Conservation (phyloP, 2,113 vertebrate genomes). For the Microtus ochrogaster region DNA sequence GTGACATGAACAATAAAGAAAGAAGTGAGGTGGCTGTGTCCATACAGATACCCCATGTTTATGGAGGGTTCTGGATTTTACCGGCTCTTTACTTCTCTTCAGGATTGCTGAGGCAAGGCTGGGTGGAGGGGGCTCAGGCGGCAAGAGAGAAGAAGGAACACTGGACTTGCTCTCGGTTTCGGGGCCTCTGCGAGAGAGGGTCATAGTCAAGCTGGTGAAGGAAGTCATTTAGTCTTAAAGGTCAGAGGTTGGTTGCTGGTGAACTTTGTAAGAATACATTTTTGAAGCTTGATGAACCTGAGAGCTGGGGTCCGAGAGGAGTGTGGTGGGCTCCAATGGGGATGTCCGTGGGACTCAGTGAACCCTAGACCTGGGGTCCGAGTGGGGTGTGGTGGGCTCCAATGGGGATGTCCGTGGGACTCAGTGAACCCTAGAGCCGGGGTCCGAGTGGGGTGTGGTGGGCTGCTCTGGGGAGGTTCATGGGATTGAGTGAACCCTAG, state of each 20-base stretch:
- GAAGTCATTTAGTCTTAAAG: not conserved
- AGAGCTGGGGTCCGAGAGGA: not conserved
- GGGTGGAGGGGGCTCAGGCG: not conserved
- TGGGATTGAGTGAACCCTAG: no score
- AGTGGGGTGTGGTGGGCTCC: accelerated
- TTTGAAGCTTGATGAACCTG: not conserved
- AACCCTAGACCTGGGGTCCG: not conserved
- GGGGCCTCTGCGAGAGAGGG: not conserved
- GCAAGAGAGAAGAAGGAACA: not conserved
- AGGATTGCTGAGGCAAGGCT: not conserved
- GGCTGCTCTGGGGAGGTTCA: accelerated
- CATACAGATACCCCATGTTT: not conserved
- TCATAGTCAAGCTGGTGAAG: not conserved
- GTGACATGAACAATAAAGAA: slow-evolving; percentile 1
- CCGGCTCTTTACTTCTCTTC: not conserved
- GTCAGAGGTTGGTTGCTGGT: not conserved
- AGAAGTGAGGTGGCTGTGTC: not conserved
- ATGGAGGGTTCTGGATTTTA: not conserved
- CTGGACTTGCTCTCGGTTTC: not conserved
- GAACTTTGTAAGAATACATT: not conserved
- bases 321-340: no score
- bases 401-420: no score
- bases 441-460: accelerated
- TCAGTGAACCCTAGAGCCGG: not conserved
- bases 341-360: not conserved